A percentile compares a stretch with the other conserved stretches of the same genome.
Conservation (phyloP, 2,797 vertebrate species). For the Cirrhinus mrigala region DNA sequence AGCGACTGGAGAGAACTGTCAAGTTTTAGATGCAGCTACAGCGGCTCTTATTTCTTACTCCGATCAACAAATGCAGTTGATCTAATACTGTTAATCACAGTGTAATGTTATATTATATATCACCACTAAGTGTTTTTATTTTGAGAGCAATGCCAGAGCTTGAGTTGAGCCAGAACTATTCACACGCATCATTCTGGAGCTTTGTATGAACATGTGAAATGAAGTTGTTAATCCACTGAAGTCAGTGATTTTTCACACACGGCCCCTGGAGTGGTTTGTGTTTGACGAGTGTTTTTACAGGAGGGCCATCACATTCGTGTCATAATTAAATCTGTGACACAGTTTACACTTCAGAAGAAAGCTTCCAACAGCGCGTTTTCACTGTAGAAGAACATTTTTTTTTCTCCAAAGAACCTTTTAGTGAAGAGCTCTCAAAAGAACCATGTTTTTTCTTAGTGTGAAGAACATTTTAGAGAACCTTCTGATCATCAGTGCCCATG, state of each 20-base stretch:
- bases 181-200: neutral
- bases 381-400: neutral
- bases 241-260: neutral
- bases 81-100: neutral
- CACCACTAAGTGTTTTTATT: accelerated
- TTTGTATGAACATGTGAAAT: neutral
- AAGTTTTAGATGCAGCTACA: too few species aligned
- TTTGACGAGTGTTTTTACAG: neutral
- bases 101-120: neutral
- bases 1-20: neutral
- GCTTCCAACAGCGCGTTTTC: neutral
- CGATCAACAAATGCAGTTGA: neutral
- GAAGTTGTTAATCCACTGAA: neutral
- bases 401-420: neutral
- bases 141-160: neutral
- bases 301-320: neutral
- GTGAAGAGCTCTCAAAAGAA: neutral
- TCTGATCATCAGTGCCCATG: neutral
- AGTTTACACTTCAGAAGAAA: too few species aligned
- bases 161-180: too few species aligned
- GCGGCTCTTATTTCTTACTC: neutral
- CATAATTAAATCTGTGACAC: neutral
- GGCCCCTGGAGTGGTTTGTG: neutral
- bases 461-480: neutral
- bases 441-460: neutral